Evolutionary conservation across 2,113 vertebrate genomes (phyloP), one percentile per base, ranked within the genome.

Genomic region (Phalacrocorax aristotelis): DNA sequence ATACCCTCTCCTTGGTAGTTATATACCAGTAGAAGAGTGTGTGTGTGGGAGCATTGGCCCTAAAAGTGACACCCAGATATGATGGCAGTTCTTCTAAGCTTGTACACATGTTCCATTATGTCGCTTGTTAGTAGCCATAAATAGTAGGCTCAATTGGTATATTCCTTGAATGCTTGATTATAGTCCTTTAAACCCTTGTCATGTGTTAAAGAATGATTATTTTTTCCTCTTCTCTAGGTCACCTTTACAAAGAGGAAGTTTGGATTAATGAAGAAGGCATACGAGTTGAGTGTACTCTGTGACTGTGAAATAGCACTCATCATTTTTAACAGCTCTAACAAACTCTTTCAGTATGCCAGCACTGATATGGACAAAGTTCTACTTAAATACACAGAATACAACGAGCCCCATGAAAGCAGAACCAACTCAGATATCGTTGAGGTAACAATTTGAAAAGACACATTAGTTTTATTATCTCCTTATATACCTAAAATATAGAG

Each of bases 281-380:
- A 99, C 51, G 99, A 99, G 97, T 98, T 99, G 97, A 99, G 99
- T 96, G 99, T 99, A 96, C 99, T 99, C 90, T 99, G 99, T 97
- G 99, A 99, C 98, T 99, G 99, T 97, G 99, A 99, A 98, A 99
- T 99, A 89, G 99, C 99, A 83, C 99, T 99, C 98, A 99, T 99
- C 98, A 99, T 99, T 98, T 99, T 99, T 98, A 99, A 99, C 99
- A 99, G 99, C 98, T 99, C 99, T 95, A 99, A 99, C 98, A 99
- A 99, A 98, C 98, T 99, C 97, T 99, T 99, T 98, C 99, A 99
- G 98, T 99, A 99, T 80, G 99, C 99, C 97, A 99, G 99, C 99
- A 99, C 99, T 83, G 99, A 99, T 97, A 99, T 99, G 99, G 99
- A 99, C 98, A 99, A 99, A 98, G 99, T 99, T 96, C 98, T 99